phyloP scores from a whole-genome alignment of 2,888 invertebrate genomes.

The Meganola albula region DNA sequence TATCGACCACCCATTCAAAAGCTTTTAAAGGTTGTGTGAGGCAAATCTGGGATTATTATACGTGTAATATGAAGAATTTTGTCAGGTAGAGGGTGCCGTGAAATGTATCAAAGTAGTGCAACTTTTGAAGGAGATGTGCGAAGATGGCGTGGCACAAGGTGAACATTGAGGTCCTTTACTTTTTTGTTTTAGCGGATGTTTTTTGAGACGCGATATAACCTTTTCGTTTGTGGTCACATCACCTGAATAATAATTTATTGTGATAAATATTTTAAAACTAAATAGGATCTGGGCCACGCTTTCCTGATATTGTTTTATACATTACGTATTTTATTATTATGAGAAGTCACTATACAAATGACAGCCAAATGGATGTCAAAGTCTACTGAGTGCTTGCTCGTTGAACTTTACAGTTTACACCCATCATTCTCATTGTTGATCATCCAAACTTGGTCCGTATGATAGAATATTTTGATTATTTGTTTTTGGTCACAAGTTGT shows the following conservation, averaged over 20 bases:
- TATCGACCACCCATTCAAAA: constrained; percentile 53
- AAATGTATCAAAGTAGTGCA: constrained; percentile 72
- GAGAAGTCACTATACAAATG: too few relatives aligned
- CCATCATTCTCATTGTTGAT: too few relatives aligned
- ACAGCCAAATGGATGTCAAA: too few relatives aligned
- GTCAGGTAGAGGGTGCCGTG: constrained; percentile 69
- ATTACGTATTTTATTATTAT: too few relatives aligned
- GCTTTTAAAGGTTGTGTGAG: constrained; percentile 36
- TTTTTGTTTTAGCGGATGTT: constrained; percentile 43
- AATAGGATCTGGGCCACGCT: too few relatives aligned
- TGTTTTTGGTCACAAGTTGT: too few relatives aligned
- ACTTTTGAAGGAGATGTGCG: constrained; percentile 71
- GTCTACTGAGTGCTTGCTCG: too few relatives aligned
- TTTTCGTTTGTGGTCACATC: constrained; percentile 16
- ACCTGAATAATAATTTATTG: constrained; percentile 13
- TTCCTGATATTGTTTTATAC: too few relatives aligned
- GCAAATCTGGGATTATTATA: constrained; percentile 43
- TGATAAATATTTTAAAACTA: not conserved
- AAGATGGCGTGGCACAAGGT: constrained; percentile 67
- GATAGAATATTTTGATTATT: too few relatives aligned
- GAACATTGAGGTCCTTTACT: constrained; percentile 46
- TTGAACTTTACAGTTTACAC: too few relatives aligned
- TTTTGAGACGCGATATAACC: constrained; percentile 27
- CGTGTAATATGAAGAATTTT: constrained; percentile 47
- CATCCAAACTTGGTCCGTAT: too few relatives aligned